Base-by-base conservation (phyloP, 1,140 invertebrate species). In the Drosophila funebris region DNA sequence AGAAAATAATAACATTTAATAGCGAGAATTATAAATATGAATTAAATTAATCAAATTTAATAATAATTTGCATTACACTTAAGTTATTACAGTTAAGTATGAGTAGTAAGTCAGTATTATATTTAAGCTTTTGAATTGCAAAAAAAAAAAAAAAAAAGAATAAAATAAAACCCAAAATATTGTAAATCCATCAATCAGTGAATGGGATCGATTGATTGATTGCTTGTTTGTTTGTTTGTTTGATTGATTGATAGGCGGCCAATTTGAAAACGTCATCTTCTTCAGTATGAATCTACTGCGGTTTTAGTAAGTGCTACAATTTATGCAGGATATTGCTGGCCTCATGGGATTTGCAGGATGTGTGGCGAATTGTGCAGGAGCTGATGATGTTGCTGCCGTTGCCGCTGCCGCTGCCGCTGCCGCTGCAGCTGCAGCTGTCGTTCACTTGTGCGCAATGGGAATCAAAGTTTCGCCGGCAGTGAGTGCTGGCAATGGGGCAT, bases 401-500 rank as follows among this genome's bases (percentile, higher is more conserved):
- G 31, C 6, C 9, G 29, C 3, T 27, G 31, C 8, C 9, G 22
- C 11, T 4, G 20, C 11, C 9, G 20, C 5, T 27, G 5, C n/a
- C 13, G 3, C 29, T 29, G 31, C 36, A 3, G 16, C 5, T 57
- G 9, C 8, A 46, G 2, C 20, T 1, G 13, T 16, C 18, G 4
- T 64, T 93, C 93, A 95, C 78, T 95, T 94, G 85, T 96, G 95
- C 71, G 95, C 94, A 83, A 96, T 96, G 73, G 96, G 96, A 92
- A 96, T 96, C 77, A 96, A 92, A 83, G 95, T 96, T 92, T 96
- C 96, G 71, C 94, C 94, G 18, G 93, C 92, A 43, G 94, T 94
- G 36, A 96, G 93, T 22, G 95, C 95, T 9, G 97, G 97, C 88
- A 98, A 93, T 2, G 97, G 97, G n/a, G 97, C 97, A 92, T 98